Evolutionary conservation across 2,888 invertebrate species (phyloP), one percentile per base, ranked within the genome.

Genomic region (Drosophila emarginata): DNA sequence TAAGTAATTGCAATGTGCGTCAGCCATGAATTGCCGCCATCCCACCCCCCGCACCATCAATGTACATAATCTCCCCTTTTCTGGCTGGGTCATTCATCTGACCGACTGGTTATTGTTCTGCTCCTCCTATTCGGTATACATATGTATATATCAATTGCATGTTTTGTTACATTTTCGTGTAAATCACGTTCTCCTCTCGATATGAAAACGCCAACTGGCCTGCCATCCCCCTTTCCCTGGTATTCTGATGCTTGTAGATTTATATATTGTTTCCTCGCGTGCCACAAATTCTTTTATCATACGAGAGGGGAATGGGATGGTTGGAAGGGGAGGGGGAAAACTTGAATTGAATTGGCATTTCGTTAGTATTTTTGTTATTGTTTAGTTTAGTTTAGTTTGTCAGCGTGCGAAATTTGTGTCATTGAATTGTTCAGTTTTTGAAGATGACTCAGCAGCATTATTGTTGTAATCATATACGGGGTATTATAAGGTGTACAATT

Each of bases 181-280:
- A 79, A 80, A 82, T 80, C 80, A 72, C 76, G 28, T 74, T 72
- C 51, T 21, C 21, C 12, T 26, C 6, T 26, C 26, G 5, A 26
- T 26, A 26, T 26, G 23, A 23, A 23, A 2, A 26, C 26, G 4
- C 26, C 26, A 1, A 1, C 6, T 65, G 12, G 15, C 32, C 14
- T 23, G 15, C 14, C 23, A n/a, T 51, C 23, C 15, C 4, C n/a
- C 21, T 32, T 23, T 53, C 18, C 5, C 32, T 23, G 37, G 3
- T 18, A n/a, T 45, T 45, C 15, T n/a, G 45, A 45, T 45, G 45
- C 9, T 4, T 4, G 0, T 23, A n/a, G 28, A 54, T 61, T 26
- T 26, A 14, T 26, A 61, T 51, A 61, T 51, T 39, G 58, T 59
- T 26, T 57, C 74, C 18, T 77, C 70, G 82, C 80, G 82, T 82